Evolutionary conservation across 2,888 invertebrate species (phyloP).

Genomic region (Mellilla xanthometata): DNA sequence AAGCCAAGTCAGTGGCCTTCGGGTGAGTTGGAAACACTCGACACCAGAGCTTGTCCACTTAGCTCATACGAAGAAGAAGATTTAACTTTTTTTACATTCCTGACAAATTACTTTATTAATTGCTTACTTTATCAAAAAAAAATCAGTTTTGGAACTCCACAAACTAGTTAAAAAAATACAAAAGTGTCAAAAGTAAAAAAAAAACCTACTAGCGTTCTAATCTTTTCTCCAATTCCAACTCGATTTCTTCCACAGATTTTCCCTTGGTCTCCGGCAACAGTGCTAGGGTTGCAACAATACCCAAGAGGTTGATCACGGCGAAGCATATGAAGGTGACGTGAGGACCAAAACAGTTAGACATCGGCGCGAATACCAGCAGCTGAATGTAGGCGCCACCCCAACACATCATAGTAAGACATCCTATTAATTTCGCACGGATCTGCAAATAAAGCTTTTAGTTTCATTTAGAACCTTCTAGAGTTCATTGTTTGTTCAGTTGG

Average conservation of each 20-base stretch:
- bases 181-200: too few relatives aligned
- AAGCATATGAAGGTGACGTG: conserved; percentile 55
- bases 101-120: too few relatives aligned
- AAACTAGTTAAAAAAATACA: too few relatives aligned
- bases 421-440: conserved; percentile 50
- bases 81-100: too few relatives aligned
- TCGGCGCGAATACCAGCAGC: conserved; percentile 28
- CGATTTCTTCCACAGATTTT: conserved; percentile 55
- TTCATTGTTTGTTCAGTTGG: too few relatives aligned
- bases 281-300: conserved; percentile 43
- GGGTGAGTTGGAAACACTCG: too few relatives aligned
- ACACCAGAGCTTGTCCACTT: too few relatives aligned
- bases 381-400: conserved; percentile 44
- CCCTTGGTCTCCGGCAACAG: conserved; percentile 67
- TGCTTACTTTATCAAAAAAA: too few relatives aligned
- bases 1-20: too few relatives aligned
- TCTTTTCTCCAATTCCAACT: conserved; percentile 28
- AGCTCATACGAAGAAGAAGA: too few relatives aligned
- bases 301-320: conserved; percentile 46
- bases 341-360: conserved; percentile 42
- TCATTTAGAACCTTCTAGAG: too few relatives aligned
- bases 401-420: conserved; percentile 36
- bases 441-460: conserved; percentile 28
- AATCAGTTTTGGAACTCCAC: too few relatives aligned
- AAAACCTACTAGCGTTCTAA: neutral